Conservation (phyloP, 2,797 vertebrate genomes). For the Ateles fusciceps region DNA sequence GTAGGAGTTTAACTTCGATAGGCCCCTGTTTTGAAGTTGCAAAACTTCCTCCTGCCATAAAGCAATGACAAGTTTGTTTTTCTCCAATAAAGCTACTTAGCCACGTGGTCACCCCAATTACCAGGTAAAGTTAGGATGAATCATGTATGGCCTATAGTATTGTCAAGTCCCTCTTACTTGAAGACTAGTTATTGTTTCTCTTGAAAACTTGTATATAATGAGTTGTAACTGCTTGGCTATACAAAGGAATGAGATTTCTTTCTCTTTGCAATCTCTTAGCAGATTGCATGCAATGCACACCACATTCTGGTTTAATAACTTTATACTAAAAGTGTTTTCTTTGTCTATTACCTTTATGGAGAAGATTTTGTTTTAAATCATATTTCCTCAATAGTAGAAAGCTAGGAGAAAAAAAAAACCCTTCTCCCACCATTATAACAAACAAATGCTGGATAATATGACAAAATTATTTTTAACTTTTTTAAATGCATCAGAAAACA, state of each 20-base stretch:
- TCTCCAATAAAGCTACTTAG: neutral
- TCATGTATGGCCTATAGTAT: neutral
- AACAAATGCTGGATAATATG: neutral
- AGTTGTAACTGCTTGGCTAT: neutral
- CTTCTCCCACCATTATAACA: neutral
- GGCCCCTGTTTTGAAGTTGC: neutral
- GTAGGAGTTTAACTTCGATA: neutral
- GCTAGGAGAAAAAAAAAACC: neutral
- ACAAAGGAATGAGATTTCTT: neutral
- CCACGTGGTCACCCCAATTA: neutral
- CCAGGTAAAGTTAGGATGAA: neutral
- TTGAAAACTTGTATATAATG: neutral
- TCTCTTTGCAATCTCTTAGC: neutral
- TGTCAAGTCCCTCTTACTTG: neutral
- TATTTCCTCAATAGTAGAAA: neutral
- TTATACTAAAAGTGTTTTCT: neutral
- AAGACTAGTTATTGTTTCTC: neutral
- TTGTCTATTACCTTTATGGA: neutral
- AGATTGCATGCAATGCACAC: neutral
- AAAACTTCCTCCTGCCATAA: neutral
- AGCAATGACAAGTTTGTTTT: neutral
- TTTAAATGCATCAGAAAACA: neutral
- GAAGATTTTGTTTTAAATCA: neutral
- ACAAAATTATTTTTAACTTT: neutral
- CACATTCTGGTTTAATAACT: neutral